Evolutionary conservation across 2,797 vertebrate species (phyloP).

Genomic region (Intellagama lesueurii): DNA sequence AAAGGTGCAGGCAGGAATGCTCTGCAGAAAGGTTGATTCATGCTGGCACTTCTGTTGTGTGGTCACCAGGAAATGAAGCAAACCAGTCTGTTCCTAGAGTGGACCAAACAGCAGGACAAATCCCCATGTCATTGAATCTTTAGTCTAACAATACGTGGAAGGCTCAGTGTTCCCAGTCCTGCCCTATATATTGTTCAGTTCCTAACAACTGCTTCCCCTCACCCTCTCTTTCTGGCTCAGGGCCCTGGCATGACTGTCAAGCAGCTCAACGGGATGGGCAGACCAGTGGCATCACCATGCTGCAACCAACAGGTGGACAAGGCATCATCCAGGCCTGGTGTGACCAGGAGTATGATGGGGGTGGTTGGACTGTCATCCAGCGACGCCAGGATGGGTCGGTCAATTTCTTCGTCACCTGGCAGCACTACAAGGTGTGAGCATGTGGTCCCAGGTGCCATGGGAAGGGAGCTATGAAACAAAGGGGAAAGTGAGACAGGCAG

Average conservation of each 20-base stretch:
- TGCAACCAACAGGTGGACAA: constrained; percentile 80
- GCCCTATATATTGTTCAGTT: not conserved
- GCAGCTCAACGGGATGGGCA: constrained; percentile 82
- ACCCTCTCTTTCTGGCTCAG: constrained; percentile 66
- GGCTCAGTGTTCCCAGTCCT: not conserved
- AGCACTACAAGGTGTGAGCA: constrained; percentile 89
- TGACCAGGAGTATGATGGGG: constrained; percentile 84
- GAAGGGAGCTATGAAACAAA: not conserved
- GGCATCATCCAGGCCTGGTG: constrained; percentile 89
- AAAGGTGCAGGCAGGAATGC: too few relatives aligned
- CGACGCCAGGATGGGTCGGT: constrained; percentile 90
- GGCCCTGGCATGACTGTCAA: constrained; percentile 90
- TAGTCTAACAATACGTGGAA: not conserved
- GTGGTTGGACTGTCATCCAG: constrained; percentile 92
- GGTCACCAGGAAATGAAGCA: too few relatives aligned
- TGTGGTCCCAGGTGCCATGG: accelerated
- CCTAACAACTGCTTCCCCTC: not conserved
- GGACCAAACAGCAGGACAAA: too few relatives aligned
- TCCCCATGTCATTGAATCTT: too few relatives aligned
- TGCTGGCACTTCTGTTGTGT: too few relatives aligned
- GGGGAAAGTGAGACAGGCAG: not conserved
- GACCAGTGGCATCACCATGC: constrained; percentile 86
- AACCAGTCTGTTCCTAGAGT: too few relatives aligned
- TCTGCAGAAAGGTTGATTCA: too few relatives aligned
- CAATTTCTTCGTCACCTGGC: constrained; percentile 93